These are phyloP conservation scores for Bursaphelenchus mucronatus DNA, from an alignment of 1,140 invertebrate species.

Conservation along the genomic window DNA sequence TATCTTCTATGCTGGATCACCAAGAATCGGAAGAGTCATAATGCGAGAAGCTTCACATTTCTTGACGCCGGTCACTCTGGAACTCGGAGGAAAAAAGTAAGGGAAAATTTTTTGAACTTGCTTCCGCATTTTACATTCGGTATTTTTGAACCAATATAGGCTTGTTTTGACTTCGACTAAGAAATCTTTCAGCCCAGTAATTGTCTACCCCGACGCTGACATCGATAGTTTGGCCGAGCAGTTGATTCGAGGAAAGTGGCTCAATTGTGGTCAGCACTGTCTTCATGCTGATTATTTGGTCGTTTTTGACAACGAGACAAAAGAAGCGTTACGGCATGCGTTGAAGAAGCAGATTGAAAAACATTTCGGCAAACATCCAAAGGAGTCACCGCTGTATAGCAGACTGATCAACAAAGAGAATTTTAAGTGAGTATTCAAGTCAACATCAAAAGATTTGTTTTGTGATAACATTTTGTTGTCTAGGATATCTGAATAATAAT, in stretches of 20 bases:
- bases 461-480: too few species aligned
- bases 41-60: conserved; percentile 79
- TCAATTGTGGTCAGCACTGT: conserved; percentile 85
- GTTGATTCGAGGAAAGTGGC: conserved; percentile 85
- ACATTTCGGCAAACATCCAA: conserved; percentile 78
- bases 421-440: conserved; percentile 60
- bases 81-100: conserved; percentile 27
- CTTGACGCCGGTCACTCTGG: conserved; percentile 76
- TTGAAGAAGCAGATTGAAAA: conserved; percentile 68
- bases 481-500: too few species aligned
- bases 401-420: conserved; percentile 79
- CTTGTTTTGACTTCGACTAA: conserved; percentile 21
- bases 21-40: conserved; percentile 76
- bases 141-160: background rate
- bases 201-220: conserved; percentile 35
- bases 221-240: conserved; percentile 64
- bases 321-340: conserved; percentile 64
- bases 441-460: too few species aligned
- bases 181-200: conserved; percentile 62
- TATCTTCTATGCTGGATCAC: conserved; percentile 88
- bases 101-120: too few species aligned
- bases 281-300: conserved; percentile 19
- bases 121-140: background rate
- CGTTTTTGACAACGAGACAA: conserved; percentile 47
- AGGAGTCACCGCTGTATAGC: conserved; percentile 75